phyloP scores from a whole-genome alignment of 2,888 invertebrate genomes.

The Podabrus alpinus region DNA sequence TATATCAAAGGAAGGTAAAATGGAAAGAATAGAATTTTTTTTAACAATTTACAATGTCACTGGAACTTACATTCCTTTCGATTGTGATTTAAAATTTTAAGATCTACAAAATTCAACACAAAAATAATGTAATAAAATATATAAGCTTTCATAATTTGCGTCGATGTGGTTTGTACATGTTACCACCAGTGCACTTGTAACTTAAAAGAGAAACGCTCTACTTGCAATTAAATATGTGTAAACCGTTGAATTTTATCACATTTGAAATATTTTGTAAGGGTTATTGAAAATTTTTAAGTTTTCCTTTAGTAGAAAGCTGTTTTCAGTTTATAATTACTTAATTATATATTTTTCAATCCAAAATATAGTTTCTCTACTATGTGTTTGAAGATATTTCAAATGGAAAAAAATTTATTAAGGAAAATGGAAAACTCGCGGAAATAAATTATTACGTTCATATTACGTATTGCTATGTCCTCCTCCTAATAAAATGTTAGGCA shows the following conservation, averaged over 20 bases:
- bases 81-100: conserved; percentile 1
- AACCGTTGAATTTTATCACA: conserved; percentile 12
- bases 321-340: neutral
- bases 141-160: neutral
- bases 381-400: no score
- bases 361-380: no score
- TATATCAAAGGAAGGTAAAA: conserved; percentile 19
- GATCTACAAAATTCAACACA: neutral
- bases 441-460: no score
- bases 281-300: conserved; percentile 1
- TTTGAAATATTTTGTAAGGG: conserved; percentile 10
- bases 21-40: conserved; percentile 9
- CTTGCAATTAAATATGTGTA: conserved; percentile 19
- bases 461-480: no score
- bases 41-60: neutral
- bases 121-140: neutral
- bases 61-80: conserved; percentile 7
- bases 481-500: no score
- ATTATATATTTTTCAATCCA: no score
- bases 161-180: neutral
- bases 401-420: no score
- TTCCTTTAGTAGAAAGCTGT: no score
- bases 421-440: no score
- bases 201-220: conserved; percentile 15
- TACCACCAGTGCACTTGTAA: conserved; percentile 19